Percentiles rank a stretch among this genome's conserved stretches.
These are phyloP conservation scores for Pithys albifrons DNA, from an alignment of 2,113 vertebrate genomes.

Conservation along the genomic window DNA sequence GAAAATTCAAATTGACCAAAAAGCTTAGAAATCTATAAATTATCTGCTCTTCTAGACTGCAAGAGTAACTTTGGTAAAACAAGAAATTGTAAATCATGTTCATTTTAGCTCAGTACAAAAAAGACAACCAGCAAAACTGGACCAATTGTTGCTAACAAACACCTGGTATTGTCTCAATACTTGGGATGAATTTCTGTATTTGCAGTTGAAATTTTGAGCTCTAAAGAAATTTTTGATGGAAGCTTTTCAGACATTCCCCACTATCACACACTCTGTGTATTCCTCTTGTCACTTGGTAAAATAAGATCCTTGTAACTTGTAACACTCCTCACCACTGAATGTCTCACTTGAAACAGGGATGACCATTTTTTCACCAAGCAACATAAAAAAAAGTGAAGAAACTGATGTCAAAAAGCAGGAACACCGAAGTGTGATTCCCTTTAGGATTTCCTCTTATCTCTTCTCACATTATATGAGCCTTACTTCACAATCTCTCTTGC, in stretches of 20 bases:
- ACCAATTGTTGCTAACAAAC: neutral
- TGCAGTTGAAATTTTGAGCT: neutral
- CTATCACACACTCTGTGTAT: neutral
- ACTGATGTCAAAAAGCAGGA: neutral
- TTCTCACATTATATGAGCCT: neutral
- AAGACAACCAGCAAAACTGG: neutral
- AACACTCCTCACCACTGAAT: neutral
- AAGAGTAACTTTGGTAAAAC: neutral
- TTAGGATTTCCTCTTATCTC: neutral
- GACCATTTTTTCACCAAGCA: neutral
- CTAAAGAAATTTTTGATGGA: neutral
- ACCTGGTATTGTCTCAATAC: neutral
- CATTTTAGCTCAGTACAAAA: neutral
- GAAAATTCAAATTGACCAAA: conserved; percentile 28
- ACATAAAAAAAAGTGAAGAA: neutral
- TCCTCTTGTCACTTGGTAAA: neutral
- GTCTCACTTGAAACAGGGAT: neutral
- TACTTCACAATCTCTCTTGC: neutral
- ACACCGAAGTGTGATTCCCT: neutral
- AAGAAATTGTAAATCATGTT: neutral
- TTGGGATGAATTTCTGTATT: neutral
- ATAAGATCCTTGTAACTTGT: neutral
- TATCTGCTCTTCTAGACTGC: neutral
- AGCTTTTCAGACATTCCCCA: neutral
- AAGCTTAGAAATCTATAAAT: neutral